Evolutionary conservation across 2,113 vertebrate species (phyloP), one percentile per base, ranked within the genome.

Genomic region (Prunella himalayana): DNA sequence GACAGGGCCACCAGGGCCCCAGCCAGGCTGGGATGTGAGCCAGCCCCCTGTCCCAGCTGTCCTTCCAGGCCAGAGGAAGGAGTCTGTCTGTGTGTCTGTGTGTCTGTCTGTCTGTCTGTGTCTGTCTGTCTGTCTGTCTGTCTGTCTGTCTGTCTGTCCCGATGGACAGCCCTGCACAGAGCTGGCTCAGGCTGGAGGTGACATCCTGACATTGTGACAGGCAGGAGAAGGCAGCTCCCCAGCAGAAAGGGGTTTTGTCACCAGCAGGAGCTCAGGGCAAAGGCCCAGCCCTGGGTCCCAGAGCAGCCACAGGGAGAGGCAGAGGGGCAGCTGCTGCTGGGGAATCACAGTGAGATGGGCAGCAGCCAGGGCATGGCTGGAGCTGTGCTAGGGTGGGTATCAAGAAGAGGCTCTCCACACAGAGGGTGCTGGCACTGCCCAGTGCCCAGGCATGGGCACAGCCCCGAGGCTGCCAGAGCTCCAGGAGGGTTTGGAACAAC

Each of bases 401-500:
- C 1, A 44, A 35, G 24, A 24, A 53, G 14, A 25, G 7, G 3
- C 17, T 64, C n/a, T 21, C 3, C 30, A 10, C 2, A 20, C 56
- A 16, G 56, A 79, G 56, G 39, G 56, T 20, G 33, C 8, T 51
- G 37, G 45, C 61, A 16, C 25, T 59, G 61, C 4, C 8, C n/a
- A 24, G 60, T n/a, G n/a, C n/a, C n/a, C n/a, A n/a, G 60, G 42
- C 53, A 6, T 9, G 60, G 59, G 22, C 49, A 54, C 5, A 0
- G 57, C 30, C 50, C 82, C 5, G 2, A 24, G 70, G 60, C 31
- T 51, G 44, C 21, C 27, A 8, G 47, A 53, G 72, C 72, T 61
- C 54, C 33, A 10, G 54, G n/a, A 45, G 19, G 0, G 0, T 20
- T 45, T 13, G 54, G 63, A 37, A 9, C 6, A 3, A 0, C 33